Conservation (phyloP, 2,888 invertebrate genomes). For the Panorpa germanica region DNA sequence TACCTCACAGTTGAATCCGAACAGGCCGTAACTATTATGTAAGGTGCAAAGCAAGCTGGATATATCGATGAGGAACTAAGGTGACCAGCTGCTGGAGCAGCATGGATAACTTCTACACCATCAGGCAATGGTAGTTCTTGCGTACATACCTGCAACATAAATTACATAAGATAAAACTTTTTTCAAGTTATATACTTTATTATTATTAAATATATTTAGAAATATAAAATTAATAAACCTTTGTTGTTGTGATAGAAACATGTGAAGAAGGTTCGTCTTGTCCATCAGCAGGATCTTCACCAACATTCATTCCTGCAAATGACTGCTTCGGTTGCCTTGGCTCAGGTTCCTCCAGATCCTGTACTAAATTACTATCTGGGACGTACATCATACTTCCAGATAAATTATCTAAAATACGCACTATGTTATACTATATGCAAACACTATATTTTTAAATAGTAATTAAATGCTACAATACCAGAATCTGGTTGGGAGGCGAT, state of each 20-base stretch:
- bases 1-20: slow-evolving; percentile 72
- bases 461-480: slow-evolving; percentile 6
- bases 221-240: too few relatives aligned
- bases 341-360: slow-evolving; percentile 51
- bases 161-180: neutral
- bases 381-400: slow-evolving; percentile 80
- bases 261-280: slow-evolving; percentile 37
- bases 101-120: slow-evolving; percentile 83
- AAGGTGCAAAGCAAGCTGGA: slow-evolving; percentile 97
- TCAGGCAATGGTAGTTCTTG: slow-evolving; percentile 75
- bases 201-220: too few relatives aligned
- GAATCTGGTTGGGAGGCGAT: slow-evolving; percentile 61
- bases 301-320: slow-evolving; percentile 12
- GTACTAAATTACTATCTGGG: slow-evolving; percentile 67
- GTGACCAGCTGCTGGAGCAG: slow-evolving; percentile 90
- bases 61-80: slow-evolving; percentile 94
- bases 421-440: slow-evolving; percentile 2
- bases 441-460: too few relatives aligned
- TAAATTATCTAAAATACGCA: slow-evolving; percentile 27
- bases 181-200: too few relatives aligned
- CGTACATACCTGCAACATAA: slow-evolving; percentile 45
- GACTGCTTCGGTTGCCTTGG: slow-evolving; percentile 13
- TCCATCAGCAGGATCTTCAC: slow-evolving; percentile 17
- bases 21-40: slow-evolving; percentile 88
- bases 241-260: slow-evolving; percentile 71